A percentile compares a stretch with the other conserved stretches of the same genome.
These are phyloP conservation scores for Malachius bipustulatus DNA, from an alignment of 2,888 invertebrate genomes.

Conservation along the genomic window DNA sequence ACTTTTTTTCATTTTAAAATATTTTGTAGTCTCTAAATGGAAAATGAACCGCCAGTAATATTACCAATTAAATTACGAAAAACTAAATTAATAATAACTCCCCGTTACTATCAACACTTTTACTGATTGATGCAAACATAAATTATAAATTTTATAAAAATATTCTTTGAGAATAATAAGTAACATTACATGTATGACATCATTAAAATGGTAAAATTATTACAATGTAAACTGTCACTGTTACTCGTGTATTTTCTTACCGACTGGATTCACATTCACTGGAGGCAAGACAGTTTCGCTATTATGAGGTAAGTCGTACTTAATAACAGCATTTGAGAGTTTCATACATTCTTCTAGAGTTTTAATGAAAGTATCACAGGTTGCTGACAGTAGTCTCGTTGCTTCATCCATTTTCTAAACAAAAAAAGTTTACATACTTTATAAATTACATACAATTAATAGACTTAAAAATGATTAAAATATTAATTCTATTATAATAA, in stretches of 20 bases:
- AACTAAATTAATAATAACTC: too few species aligned
- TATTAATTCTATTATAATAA: not conserved
- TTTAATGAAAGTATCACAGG: slow-evolving; percentile 74
- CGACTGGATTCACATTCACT: slow-evolving; percentile 23
- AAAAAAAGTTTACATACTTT: slow-evolving; percentile 12
- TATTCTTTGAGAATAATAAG: slow-evolving; percentile 2
- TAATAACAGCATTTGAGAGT: slow-evolving; percentile 39
- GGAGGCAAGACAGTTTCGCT: slow-evolving; percentile 30
- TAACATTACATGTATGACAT: not conserved
- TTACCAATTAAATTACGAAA: too few species aligned
- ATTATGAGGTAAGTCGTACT: slow-evolving; percentile 31
- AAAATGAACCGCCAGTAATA: too few species aligned
- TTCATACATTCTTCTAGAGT: slow-evolving; percentile 72
- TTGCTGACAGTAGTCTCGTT: slow-evolving; percentile 58
- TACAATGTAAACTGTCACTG: not conserved
- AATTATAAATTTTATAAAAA: too few species aligned
- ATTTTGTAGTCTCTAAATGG: too few species aligned
- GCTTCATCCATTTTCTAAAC: slow-evolving; percentile 61
- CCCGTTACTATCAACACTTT: too few species aligned
- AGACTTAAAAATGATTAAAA: not conserved
- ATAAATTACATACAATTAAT: not conserved
- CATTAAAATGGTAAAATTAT: not conserved
- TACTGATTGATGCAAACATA: too few species aligned
- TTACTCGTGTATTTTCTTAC: not conserved
- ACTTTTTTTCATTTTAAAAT: too few species aligned